Conservation (phyloP, 2,113 vertebrate genomes). For the Toxostoma redivivum region DNA sequence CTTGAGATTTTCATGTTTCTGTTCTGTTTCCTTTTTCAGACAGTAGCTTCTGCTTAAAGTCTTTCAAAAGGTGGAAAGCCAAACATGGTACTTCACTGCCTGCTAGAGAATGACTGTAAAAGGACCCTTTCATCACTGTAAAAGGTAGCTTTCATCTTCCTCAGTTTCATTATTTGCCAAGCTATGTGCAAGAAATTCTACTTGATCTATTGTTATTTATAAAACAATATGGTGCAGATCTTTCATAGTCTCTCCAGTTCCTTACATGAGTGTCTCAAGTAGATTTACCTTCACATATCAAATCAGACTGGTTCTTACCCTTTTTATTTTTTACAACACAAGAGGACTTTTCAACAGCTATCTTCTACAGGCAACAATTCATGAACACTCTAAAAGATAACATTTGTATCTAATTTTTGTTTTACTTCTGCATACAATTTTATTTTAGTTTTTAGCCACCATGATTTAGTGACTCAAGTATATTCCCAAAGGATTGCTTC, state of each 20-base stretch:
- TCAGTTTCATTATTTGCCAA: neutral
- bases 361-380: neutral
- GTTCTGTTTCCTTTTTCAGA: neutral
- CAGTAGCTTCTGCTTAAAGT: neutral
- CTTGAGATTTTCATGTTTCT: neutral
- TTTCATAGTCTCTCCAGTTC: neutral
- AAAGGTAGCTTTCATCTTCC: neutral
- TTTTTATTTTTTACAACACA: neutral
- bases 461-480: neutral
- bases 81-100: neutral
- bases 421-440: neutral
- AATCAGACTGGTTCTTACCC: neutral
- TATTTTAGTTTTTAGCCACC: neutral
- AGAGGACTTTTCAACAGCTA: neutral
- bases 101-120: neutral
- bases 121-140: neutral
- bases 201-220: neutral
- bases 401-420: neutral
- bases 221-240: neutral
- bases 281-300: neutral
- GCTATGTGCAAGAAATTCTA: neutral
- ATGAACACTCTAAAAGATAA: neutral
- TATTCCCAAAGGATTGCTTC: neutral
- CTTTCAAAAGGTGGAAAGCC: neutral
- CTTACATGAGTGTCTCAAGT: neutral